phyloP scores from a whole-genome alignment of 2,797 vertebrate species.

The Picus viridis region DNA sequence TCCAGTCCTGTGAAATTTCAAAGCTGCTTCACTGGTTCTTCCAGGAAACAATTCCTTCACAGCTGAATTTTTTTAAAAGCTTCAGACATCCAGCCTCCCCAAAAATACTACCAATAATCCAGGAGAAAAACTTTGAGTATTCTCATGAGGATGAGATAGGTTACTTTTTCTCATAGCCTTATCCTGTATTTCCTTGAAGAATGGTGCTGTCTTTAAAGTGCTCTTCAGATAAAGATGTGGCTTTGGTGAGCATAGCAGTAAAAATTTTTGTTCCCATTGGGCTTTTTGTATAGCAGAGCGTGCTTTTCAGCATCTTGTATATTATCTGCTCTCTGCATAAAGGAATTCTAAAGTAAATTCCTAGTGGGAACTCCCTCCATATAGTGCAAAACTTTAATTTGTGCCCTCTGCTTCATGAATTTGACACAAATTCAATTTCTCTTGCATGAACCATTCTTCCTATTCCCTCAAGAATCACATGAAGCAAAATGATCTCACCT shows the following conservation, averaged over 20 bases:
- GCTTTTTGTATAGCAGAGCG: conserved; percentile 2
- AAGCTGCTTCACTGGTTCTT: conserved; percentile 32
- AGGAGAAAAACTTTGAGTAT: conserved; percentile 38
- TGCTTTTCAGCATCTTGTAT: conserved; percentile 47
- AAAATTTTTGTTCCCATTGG: conserved; percentile 34
- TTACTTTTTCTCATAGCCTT: conserved; percentile 28
- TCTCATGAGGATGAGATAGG: background rate
- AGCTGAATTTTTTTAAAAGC: background rate
- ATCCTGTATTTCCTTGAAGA: conserved; percentile 28
- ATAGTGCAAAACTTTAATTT: conserved; percentile 53
- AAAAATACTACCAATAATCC: conserved; percentile 44
- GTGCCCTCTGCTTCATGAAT: conserved; percentile 2
- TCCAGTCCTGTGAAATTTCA: conserved; percentile 27
- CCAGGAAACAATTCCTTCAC: conserved; percentile 30
- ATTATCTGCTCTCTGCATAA: conserved; percentile 44
- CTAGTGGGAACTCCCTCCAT: background rate
- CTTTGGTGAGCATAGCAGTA: conserved; percentile 20
- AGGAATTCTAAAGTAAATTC: conserved; percentile 38
- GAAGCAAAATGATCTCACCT: background rate
- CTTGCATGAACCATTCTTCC: background rate
- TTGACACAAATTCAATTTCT: conserved; percentile 51
- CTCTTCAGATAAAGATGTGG: conserved; percentile 39
- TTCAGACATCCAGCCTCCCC: conserved; percentile 20
- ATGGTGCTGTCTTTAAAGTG: conserved; percentile 24
- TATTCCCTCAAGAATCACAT: conserved; percentile 7